Evolutionary conservation across 2,113 vertebrate species (phyloP).

Genomic region (Melanotaenia duboulayi): DNA sequence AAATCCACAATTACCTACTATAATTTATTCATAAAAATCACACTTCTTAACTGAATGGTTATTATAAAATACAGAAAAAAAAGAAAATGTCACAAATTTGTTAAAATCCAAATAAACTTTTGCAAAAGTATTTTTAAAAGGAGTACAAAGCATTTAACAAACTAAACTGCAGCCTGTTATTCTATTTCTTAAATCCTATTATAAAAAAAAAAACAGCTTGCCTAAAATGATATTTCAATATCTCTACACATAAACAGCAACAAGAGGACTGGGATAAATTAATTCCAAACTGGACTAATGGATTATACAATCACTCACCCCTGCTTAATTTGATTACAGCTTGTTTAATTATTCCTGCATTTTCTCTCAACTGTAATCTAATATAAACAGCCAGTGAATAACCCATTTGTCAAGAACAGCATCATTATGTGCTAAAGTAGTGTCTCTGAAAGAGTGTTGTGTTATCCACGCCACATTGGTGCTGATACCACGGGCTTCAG

Average conservation of each 20-base stretch:
- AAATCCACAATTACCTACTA: too few species aligned
- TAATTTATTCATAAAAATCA: too few species aligned
- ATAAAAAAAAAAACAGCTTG: neutral
- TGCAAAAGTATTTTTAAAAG: too few species aligned
- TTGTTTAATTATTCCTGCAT: neutral
- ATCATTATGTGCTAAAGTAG: conserved; percentile 23
- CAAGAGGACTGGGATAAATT: neutral
- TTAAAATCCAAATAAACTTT: too few species aligned
- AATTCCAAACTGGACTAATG: neutral
- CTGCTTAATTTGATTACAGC: neutral
- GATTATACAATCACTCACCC: neutral
- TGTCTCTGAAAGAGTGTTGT: neutral
- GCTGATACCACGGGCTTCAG: conserved; percentile 33
- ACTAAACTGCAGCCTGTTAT: neutral
- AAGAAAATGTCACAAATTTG: too few species aligned
- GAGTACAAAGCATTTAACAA: too few species aligned
- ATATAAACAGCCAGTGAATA: conserved; percentile 5
- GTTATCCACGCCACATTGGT: conserved; percentile 30
- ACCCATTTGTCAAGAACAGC: conserved; percentile 6
- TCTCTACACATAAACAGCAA: neutral
- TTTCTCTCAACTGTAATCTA: neutral
- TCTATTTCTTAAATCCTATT: neutral
- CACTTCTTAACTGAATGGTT: too few species aligned
- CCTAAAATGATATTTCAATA: neutral
- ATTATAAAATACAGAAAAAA: too few species aligned